Base-by-base conservation (phyloP, 2,113 vertebrate genomes). In the Megatriorchis doriae region DNA sequence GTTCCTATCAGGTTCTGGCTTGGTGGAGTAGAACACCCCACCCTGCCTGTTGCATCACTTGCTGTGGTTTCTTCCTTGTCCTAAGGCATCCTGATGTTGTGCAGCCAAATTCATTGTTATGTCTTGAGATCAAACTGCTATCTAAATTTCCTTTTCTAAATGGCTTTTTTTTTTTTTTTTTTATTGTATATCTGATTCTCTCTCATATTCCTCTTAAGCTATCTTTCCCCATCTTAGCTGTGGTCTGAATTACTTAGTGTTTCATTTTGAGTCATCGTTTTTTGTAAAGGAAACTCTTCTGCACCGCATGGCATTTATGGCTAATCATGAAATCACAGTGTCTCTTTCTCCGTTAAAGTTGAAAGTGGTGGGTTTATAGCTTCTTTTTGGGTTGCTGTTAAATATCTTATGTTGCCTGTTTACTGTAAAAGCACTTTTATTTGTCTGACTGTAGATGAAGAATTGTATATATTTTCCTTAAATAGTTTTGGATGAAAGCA, bases 401-500 rank as follows among this genome's bases (percentile, higher is more conserved):
- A 94, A 65, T 91, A 55, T 74, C 86, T 71, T 82, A 42, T 23
- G 42, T 83, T 83, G 77, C 86, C 48, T 83, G 62, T 90, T 61
- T 96, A 86, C 47, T 84, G 36, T 88, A 88, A 95, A 88, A 92
- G 66, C 10, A 38, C 73, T 91, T 94, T 78, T 81, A 84, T 89
- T 86, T 91, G 36, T 42, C 79, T 94, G 36, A 25, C 63, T 90
- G 47, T 93, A 92, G 70, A 80, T 72, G 83, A 89, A 81, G 45
- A 72, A 82, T 73, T 81, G 43, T 43, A 71, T 86, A 20, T 81
- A 50, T 94, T 85, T 93, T 94, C 61, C 50, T 89, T 91, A 94
- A 95, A 91, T 73, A 89, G 66, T 85, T 91, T 59, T 87, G 52
- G 42, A 56, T 58, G 52, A 85, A 79, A 80, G 81, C 4, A 2